Conservation (phyloP, 2,113 vertebrate genomes). For the Corapipo altera region DNA sequence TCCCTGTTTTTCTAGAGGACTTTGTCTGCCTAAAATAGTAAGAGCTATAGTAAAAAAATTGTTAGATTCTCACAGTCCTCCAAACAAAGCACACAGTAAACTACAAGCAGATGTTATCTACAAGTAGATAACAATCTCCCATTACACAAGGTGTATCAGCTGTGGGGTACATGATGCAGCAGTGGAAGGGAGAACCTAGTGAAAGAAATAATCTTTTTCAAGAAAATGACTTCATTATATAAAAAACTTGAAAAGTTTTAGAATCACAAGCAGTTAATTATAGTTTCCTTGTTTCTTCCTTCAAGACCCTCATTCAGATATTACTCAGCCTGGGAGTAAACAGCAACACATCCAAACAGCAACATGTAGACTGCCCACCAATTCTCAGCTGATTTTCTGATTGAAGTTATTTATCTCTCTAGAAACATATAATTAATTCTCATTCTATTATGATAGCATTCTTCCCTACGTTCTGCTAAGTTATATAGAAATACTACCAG, state of each 20-base stretch:
- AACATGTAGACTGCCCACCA: accelerated
- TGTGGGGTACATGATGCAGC: not conserved
- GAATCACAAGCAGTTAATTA: not conserved
- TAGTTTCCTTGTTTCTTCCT: not conserved
- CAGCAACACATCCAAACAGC: not conserved
- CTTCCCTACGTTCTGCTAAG: not conserved
- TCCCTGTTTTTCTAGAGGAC: not conserved
- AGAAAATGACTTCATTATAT: not conserved
- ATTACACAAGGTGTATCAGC: not conserved
- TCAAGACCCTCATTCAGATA: not conserved
- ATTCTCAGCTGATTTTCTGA: not conserved
- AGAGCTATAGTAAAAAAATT: not conserved
- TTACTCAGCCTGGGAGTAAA: not conserved
- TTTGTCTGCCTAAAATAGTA: not conserved
- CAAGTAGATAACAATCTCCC: not conserved
- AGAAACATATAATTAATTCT: not conserved
- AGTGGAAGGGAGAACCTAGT: not conserved
- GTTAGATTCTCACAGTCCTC: not conserved
- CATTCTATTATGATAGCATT: not conserved
- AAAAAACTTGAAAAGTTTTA: not conserved
- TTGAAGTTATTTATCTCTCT: not conserved
- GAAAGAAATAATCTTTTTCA: not conserved
- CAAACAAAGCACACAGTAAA: not conserved
- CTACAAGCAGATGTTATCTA: not conserved
- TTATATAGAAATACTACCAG: not conserved